Base-by-base conservation (phyloP, 2,113 vertebrate genomes). In the Myanophis thanlyinensis region DNA sequence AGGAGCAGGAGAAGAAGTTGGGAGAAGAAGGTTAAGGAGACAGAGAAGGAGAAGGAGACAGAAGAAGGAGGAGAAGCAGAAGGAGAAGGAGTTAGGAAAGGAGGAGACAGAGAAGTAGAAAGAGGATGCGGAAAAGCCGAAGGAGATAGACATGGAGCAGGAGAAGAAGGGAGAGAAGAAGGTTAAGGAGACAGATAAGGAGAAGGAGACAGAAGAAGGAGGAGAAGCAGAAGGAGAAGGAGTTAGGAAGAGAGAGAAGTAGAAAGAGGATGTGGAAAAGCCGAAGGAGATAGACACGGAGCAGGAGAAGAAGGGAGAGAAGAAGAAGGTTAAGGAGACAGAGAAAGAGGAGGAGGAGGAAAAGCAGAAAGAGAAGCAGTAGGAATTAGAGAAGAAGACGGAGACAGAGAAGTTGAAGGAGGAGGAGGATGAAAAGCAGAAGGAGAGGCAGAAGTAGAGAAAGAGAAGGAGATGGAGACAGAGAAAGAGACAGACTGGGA, bases 401-500 rank as follows among this genome's bases (percentile, higher is more conserved):
- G 51, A 52, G 49, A 52, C 3, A 52, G 22, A 73, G 15, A 27
- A 35, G 10, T 3, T 18, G 67, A 30, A 73, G 67, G n/a, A 73
- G n/a, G n/a, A 35, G n/a, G 12, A 35, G 59, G n/a, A n/a, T n/a
- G n/a, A n/a, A n/a, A 25, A 67, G 9, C 3, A 35, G n/a, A 13
- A n/a, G 4, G 30, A 67, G 59, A 3, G 9, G 9, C 3, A 35
- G n/a, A 35, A 12, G 73, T n/a, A 20, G 22, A 18, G 25, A 27
- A 6, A 3, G 6, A 67, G 59, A 3, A 30, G 9, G 12, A 35
- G n/a, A 35, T 12, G 73, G 95, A 95, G 92, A 94, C 90, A 91
- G 95, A 73, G 88, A 46, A 94, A 92, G 94, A 96, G 62, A 89
- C 62, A 73, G 23, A 40, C 44, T 15, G 46, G 67, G 73, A 67